These are phyloP conservation scores for Muraenolepis orangiensis DNA, from an alignment of 2,797 vertebrate species.

Conservation along the genomic window DNA sequence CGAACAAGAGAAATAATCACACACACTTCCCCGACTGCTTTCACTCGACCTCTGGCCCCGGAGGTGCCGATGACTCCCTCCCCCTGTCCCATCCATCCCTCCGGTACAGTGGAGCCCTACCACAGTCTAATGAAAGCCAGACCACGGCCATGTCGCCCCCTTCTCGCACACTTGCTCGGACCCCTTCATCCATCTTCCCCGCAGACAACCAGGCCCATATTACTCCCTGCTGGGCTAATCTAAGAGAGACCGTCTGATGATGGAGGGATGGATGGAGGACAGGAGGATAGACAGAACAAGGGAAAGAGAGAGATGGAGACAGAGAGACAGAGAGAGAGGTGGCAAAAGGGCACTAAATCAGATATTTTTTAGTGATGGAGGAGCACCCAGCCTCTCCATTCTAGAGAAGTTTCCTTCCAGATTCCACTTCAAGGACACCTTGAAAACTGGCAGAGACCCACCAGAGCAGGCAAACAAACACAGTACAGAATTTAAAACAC, in stretches of 20 bases:
- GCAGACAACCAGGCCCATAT: conserved; percentile 50
- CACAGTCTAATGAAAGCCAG: conserved; percentile 64
- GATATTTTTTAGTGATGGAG: conserved; percentile 48
- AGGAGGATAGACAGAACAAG: not conserved
- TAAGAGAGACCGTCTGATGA: conserved; percentile 16
- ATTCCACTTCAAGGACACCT: conserved; percentile 61
- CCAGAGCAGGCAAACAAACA: conserved; percentile 22
- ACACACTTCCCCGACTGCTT: conserved; percentile 28
- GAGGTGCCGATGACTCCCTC: conserved; percentile 43
- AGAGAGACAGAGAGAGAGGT: conserved; percentile 10
- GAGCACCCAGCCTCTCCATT: conserved; percentile 34
- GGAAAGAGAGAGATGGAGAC: not conserved
- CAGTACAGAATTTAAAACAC: conserved; percentile 17
- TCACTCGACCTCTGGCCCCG: conserved; percentile 54
- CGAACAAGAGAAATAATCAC: not conserved
- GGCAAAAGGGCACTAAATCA: conserved; percentile 53
- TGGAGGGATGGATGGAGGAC: not conserved
- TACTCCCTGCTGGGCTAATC: conserved; percentile 45
- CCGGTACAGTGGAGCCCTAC: conserved; percentile 41
- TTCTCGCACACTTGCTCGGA: conserved; percentile 40
- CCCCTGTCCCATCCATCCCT: conserved; percentile 43
- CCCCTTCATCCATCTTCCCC: conserved; percentile 63
- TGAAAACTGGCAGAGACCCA: conserved; percentile 54
- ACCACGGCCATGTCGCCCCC: conserved; percentile 41
- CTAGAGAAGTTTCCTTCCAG: conserved; percentile 45